These are phyloP conservation scores for Istiophorus platypterus DNA, from an alignment of 2,113 vertebrate species.

Conservation along the genomic window DNA sequence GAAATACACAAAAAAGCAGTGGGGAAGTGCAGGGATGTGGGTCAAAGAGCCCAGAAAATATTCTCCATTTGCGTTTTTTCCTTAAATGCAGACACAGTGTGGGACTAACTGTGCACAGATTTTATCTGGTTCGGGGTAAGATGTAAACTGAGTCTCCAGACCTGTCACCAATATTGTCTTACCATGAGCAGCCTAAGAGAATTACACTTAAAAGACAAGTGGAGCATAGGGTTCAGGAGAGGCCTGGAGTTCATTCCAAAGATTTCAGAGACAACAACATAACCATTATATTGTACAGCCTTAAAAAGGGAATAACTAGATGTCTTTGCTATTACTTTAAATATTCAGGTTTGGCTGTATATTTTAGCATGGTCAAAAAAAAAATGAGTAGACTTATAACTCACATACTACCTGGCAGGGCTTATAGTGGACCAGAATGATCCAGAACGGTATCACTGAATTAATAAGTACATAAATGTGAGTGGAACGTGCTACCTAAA, in stretches of 20 bases:
- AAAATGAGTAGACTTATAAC: too few species aligned
- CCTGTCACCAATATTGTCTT: not conserved
- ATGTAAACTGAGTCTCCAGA: slow-evolving; percentile 1
- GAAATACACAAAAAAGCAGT: not conserved
- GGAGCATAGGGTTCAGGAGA: not conserved
- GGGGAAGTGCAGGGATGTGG: not conserved
- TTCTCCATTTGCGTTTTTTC: not conserved
- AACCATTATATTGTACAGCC: not conserved
- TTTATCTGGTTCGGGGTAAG: not conserved
- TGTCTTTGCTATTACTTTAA: not conserved
- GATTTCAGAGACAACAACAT: not conserved
- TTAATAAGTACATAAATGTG: too few species aligned
- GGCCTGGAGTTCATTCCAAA: not conserved
- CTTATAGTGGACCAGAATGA: too few species aligned
- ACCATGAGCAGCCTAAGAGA: not conserved
- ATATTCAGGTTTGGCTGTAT: not conserved
- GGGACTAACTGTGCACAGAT: not conserved
- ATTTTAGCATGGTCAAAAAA: too few species aligned
- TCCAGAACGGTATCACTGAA: too few species aligned
- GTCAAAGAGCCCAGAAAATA: not conserved
- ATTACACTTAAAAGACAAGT: not conserved
- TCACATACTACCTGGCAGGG: too few species aligned
- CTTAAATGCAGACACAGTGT: not conserved
- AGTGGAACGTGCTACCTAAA: too few species aligned
- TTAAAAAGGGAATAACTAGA: not conserved